Conservation (phyloP, 2,797 vertebrate genomes). For the Pygocentrus nattereri region DNA sequence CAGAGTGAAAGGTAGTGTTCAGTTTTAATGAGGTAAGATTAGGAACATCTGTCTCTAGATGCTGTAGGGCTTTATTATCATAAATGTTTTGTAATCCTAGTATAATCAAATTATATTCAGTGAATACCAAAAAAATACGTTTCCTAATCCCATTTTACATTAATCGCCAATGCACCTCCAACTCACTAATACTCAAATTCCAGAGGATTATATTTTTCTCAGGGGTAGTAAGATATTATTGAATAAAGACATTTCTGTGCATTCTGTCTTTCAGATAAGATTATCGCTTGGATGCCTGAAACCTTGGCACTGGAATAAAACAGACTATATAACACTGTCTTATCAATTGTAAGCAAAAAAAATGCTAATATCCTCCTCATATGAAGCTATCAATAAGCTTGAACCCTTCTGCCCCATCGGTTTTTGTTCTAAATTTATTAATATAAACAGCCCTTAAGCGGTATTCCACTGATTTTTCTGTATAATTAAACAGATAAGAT, state of each 20-base stretch:
- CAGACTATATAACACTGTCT: background rate
- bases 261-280: background rate
- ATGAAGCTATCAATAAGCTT: background rate
- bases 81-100: slow-evolving; percentile 3
- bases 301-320: background rate
- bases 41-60: background rate
- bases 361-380: background rate
- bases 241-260: background rate
- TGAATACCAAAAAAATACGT: background rate
- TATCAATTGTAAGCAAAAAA: background rate
- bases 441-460: background rate
- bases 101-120: background rate
- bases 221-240: background rate
- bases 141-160: background rate
- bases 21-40: background rate
- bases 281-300: background rate
- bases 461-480: no score
- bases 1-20: background rate
- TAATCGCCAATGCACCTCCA: background rate
- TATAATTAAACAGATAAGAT: no score
- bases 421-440: background rate
- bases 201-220: background rate
- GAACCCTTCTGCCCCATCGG: background rate
- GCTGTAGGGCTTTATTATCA: slow-evolving; percentile 7
- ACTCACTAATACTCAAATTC: background rate